phyloP scores from a whole-genome alignment of 2,113 vertebrate genomes.

The Crotalus viridis region DNA sequence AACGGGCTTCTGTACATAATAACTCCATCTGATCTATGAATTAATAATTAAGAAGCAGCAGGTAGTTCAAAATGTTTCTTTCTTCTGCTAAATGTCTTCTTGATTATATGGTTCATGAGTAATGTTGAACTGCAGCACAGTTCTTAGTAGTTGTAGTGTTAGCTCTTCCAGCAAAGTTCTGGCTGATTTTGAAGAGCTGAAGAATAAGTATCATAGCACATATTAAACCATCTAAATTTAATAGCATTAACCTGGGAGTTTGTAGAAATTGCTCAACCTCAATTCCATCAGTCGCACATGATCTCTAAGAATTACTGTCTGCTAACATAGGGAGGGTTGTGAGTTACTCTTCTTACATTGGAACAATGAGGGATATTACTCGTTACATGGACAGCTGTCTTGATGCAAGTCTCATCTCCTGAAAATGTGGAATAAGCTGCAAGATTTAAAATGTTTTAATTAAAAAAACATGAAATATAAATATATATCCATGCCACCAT shows the following conservation, averaged over 20 bases:
- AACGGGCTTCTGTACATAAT: neutral
- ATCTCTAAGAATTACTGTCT: neutral
- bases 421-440: neutral
- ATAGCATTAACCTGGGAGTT: neutral
- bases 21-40: neutral
- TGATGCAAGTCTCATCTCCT: neutral
- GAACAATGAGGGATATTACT: neutral
- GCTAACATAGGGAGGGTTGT: neutral
- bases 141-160: neutral
- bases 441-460: neutral
- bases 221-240: neutral
- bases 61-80: neutral
- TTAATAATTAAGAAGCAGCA: neutral
- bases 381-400: neutral
- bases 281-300: neutral
- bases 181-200: neutral
- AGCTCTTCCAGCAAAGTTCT: neutral
- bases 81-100: neutral
- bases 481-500: neutral
- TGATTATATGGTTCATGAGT: neutral
- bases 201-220: neutral
- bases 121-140: neutral
- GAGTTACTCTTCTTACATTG: neutral
- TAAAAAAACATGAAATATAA: neutral
- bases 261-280: neutral